Evolutionary conservation across 2,113 vertebrate species (phyloP).

Genomic region (Ictidomys tridecemlineatus): DNA sequence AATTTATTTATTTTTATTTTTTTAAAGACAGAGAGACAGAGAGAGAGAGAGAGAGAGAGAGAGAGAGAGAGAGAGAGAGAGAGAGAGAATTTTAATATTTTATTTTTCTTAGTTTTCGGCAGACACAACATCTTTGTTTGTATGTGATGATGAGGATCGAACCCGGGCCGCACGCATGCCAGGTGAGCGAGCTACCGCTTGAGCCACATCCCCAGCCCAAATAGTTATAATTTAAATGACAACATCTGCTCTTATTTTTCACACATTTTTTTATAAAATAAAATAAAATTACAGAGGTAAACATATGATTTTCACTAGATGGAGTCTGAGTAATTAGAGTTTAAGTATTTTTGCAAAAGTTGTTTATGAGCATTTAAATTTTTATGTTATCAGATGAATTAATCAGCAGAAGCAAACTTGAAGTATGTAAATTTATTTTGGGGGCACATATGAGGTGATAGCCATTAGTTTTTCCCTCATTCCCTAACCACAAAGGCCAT

Average conservation of each 20-base stretch:
- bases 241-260: conserved; percentile 24
- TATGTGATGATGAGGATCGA: too few relatives aligned
- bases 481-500: conserved; percentile 41
- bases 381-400: conserved; percentile 37
- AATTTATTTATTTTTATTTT: not conserved
- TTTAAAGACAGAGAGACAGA: too few relatives aligned
- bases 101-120: too few relatives aligned
- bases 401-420: conserved; percentile 44
- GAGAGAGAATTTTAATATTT: too few relatives aligned
- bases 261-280: conserved; percentile 13
- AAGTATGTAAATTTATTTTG: not conserved
- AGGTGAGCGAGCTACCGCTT: too few relatives aligned
- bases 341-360: conserved; percentile 1
- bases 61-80: too few relatives aligned
- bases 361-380: conserved; percentile 23
- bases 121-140: too few relatives aligned
- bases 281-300: conserved; percentile 57
- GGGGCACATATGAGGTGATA: not conserved
- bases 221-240: conserved; percentile 53
- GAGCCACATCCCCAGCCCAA: too few relatives aligned
- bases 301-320: conserved; percentile 26
- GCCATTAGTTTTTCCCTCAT: not conserved
- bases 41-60: too few relatives aligned
- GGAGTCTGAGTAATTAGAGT: not conserved
- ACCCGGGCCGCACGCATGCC: too few relatives aligned